Percentiles rank a stretch among this genome's conserved stretches.
Evolutionary conservation across 2,888 invertebrate species (phyloP).

Genomic region (Malacosoma neustria): DNA sequence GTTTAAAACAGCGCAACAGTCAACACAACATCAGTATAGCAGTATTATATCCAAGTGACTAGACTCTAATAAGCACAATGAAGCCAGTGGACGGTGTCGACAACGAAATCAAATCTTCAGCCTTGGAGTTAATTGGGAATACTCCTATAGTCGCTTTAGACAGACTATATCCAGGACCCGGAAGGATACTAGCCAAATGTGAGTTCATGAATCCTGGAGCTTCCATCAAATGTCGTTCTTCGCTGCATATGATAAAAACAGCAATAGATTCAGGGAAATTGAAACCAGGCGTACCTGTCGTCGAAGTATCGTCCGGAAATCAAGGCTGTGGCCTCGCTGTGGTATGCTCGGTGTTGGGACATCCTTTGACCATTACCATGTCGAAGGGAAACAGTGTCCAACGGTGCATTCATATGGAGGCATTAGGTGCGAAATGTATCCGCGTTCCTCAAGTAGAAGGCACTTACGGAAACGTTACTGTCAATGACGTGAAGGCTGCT

Average conservation of each 20-base stretch:
- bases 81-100: slow-evolving; percentile 23
- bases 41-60: not conserved
- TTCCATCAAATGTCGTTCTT: slow-evolving; percentile 59
- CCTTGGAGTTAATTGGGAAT: slow-evolving; percentile 58
- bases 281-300: slow-evolving; percentile 43
- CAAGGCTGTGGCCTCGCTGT: slow-evolving; percentile 64
- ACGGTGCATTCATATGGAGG: slow-evolving; percentile 63
- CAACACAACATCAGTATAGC: no score
- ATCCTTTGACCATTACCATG: slow-evolving; percentile 59
- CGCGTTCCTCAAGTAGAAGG: slow-evolving; percentile 62
- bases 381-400: slow-evolving; percentile 61
- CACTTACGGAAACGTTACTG: slow-evolving; percentile 56
- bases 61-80: slow-evolving; percentile 16
- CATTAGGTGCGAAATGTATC: slow-evolving; percentile 55
- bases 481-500: slow-evolving; percentile 50
- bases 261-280: slow-evolving; percentile 41
- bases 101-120: slow-evolving; percentile 55
- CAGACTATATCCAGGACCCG: slow-evolving; percentile 52
- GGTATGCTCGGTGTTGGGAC: slow-evolving; percentile 55
- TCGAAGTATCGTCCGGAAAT: slow-evolving; percentile 63
- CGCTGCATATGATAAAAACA: slow-evolving; percentile 48
- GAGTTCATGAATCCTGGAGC: slow-evolving; percentile 67
- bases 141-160: slow-evolving; percentile 64
- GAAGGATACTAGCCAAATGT: slow-evolving; percentile 59
- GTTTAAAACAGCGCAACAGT: no score